phyloP scores from a whole-genome alignment of 64 coral and sea anemone species.

The Montipora capricornis region DNA sequence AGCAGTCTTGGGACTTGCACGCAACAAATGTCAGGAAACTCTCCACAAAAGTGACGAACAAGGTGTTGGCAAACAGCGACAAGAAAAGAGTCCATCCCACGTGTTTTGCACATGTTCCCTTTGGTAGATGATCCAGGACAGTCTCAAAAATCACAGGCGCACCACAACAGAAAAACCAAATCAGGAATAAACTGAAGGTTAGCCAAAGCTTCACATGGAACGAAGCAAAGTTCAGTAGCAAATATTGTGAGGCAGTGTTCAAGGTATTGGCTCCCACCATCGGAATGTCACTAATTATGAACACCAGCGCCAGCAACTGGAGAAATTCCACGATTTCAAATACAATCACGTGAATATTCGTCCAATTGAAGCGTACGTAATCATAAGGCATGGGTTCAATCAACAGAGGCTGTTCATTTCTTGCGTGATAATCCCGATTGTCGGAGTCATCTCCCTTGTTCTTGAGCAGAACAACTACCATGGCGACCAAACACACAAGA shows the following conservation, averaged over 20 bases:
- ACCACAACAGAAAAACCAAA: conserved; percentile 95
- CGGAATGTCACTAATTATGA: conserved; percentile 72
- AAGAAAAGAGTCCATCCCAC: conserved; percentile 89
- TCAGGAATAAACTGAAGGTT: conserved; percentile 70
- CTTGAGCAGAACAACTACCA: conserved; percentile 68
- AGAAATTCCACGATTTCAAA: conserved; percentile 96
- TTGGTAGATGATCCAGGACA: conserved; percentile 73
- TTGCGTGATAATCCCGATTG: conserved; percentile 4
- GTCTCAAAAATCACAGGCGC: conserved; percentile 96
- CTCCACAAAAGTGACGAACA: conserved; percentile 96
- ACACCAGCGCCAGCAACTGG: conserved; percentile 91
- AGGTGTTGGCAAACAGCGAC: conserved; percentile 87
- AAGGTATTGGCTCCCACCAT: conserved; percentile 75
- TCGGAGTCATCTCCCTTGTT: neutral
- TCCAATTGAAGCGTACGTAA: conserved; percentile 97
- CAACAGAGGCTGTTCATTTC: conserved; percentile 11
- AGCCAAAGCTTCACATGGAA: conserved; percentile 94
- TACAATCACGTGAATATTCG: conserved; percentile 83
- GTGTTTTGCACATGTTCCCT: conserved; percentile 89
- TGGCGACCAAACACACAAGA: conserved; percentile 61
- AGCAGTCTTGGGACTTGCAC: conserved; percentile 66
- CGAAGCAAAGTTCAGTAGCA: conserved; percentile 89
- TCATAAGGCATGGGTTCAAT: conserved; percentile 84
- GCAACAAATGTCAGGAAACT: conserved; percentile 88
- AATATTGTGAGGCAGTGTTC: conserved; percentile 73